Percentiles rank a stretch among this genome's conserved stretches.
Evolutionary conservation across 2,797 vertebrate genomes (phyloP).

Genomic region (Serranus cabrilla): DNA sequence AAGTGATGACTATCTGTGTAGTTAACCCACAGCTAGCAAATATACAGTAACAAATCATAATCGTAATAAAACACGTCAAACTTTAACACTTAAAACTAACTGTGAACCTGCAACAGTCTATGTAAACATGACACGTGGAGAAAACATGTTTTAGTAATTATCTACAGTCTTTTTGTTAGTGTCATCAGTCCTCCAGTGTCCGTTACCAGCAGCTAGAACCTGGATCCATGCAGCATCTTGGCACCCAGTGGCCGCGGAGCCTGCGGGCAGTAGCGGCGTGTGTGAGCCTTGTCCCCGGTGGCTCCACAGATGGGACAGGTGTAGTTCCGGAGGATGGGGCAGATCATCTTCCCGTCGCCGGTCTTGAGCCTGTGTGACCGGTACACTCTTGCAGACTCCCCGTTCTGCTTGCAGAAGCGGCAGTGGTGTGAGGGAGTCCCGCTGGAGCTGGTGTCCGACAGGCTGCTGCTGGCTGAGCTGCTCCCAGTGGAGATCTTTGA

Average conservation of each 20-base stretch:
- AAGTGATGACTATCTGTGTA: background rate
- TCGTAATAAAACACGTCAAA: background rate
- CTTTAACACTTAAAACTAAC: background rate
- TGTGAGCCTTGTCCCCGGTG: constrained; percentile 89
- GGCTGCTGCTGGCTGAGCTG: constrained; percentile 18
- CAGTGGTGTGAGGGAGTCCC: constrained; percentile 62
- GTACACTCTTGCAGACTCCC: constrained; percentile 85
- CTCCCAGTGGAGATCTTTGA: background rate
- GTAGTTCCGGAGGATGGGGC: constrained; percentile 89
- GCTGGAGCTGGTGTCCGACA: constrained; percentile 51
- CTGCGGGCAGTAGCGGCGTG: constrained; percentile 87
- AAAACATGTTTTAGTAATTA: constrained; percentile 33
- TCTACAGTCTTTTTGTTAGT: constrained; percentile 36
- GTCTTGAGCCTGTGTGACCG: constrained; percentile 85
- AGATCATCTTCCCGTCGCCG: constrained; percentile 81
- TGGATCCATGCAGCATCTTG: background rate
- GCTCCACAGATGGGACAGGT: constrained; percentile 87
- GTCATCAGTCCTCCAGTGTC: background rate
- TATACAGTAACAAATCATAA: background rate
- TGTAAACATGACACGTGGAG: constrained; percentile 22
- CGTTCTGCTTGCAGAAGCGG: constrained; percentile 90
- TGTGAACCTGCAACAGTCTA: background rate
- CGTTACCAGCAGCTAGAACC: constrained; percentile 25
- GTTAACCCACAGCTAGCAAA: background rate
- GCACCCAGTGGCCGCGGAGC: background rate